phyloP scores from a whole-genome alignment of 2,888 invertebrate species.

The Pseudanteris insignis region DNA sequence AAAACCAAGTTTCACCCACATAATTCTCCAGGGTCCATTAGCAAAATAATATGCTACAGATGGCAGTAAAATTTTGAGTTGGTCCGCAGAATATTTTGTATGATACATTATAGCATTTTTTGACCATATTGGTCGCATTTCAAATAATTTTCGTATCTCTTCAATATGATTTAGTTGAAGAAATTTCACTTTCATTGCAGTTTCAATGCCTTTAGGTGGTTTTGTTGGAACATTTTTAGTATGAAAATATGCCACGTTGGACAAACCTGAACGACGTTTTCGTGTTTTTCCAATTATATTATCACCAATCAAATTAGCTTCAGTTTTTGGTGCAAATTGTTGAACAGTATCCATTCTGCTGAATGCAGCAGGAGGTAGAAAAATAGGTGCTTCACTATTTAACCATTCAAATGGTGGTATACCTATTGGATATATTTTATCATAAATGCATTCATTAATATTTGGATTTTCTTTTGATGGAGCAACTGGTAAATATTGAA shows the following conservation, averaged over 20 bases:
- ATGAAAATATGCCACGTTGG: conserved; percentile 73
- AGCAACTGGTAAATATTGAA: conserved; percentile 86
- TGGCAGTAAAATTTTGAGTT: conserved; percentile 82
- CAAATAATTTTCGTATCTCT: conserved; percentile 71
- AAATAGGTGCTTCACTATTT: conserved; percentile 70
- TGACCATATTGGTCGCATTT: conserved; percentile 90
- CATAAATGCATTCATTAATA: conserved; percentile 71
- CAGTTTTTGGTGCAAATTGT: conserved; percentile 59
- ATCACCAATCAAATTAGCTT: conserved; percentile 53
- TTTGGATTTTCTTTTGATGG: conserved; percentile 63
- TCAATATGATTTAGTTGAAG: conserved; percentile 61
- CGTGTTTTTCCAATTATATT: conserved; percentile 69
- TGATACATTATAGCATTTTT: conserved; percentile 77
- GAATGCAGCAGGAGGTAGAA: conserved; percentile 81
- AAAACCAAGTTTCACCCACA: conserved; percentile 91
- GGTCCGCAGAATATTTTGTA: conserved; percentile 72
- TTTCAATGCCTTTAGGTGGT: conserved; percentile 72
- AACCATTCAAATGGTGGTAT: conserved; percentile 71
- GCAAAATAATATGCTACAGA: conserved; percentile 85
- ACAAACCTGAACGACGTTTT: conserved; percentile 70
- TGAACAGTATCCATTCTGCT: conserved; percentile 76
- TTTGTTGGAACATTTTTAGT: conserved; percentile 73
- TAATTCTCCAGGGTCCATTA: conserved; percentile 91
- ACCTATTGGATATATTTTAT: conserved; percentile 73
- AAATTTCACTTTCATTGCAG: conserved; percentile 67